phyloP scores from a whole-genome alignment of 2,888 invertebrate species.

The Lomographa bimaculata region DNA sequence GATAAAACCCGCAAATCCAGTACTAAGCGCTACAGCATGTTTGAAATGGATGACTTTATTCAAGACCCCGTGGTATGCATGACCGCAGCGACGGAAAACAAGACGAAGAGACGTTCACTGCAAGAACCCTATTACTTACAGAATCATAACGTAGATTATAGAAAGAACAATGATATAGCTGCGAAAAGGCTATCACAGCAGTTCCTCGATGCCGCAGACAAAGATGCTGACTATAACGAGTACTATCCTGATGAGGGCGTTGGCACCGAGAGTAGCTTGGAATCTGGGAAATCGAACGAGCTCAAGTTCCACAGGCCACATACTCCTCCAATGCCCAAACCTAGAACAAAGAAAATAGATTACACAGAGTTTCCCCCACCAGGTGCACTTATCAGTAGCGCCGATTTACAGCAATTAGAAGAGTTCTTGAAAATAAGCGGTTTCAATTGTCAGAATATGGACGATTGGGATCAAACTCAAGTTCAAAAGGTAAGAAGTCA shows the following conservation, averaged over 20 bases:
- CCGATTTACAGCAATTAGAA: constrained; percentile 87
- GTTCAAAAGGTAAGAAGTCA: constrained; percentile 87
- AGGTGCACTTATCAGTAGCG: constrained; percentile 80
- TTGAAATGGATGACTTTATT: constrained; percentile 86
- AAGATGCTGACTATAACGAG: constrained; percentile 80
- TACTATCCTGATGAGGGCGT: constrained; percentile 86
- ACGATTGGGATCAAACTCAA: constrained; percentile 87
- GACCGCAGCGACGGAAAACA: constrained; percentile 75
- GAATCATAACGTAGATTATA: constrained; percentile 75
- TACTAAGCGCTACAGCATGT: constrained; percentile 90
- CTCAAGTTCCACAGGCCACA: constrained; percentile 76
- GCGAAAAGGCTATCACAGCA: constrained; percentile 79
- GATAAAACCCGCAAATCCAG: constrained; percentile 80
- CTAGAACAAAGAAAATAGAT: constrained; percentile 74
- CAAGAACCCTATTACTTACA: constrained; percentile 88
- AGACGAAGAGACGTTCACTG: constrained; percentile 88
- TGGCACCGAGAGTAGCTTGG: constrained; percentile 83
- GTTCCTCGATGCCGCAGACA: constrained; percentile 79
- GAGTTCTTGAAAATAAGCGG: constrained; percentile 88
- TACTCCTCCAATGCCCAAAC: constrained; percentile 80
- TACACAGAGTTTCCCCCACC: constrained; percentile 79
- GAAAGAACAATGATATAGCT: constrained; percentile 79
- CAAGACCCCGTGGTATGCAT: constrained; percentile 75
- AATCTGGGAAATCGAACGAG: constrained; percentile 83
- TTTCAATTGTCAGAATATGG: constrained; percentile 87